Evolutionary conservation across 1,140 invertebrate genomes (phyloP), one percentile per base, ranked within the genome.

Genomic region (Drosophila miranda): DNA sequence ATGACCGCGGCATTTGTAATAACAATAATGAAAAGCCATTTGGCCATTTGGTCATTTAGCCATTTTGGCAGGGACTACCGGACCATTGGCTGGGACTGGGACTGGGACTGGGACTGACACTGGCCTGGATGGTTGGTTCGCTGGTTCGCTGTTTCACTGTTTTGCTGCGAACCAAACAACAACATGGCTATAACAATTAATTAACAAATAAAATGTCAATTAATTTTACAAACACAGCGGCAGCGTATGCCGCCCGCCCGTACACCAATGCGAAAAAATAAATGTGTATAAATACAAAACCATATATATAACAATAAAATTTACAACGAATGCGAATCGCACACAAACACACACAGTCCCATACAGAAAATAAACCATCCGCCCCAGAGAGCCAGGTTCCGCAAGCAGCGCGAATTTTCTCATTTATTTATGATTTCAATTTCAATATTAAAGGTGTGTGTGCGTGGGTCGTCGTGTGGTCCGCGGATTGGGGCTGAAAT

Each of bases 201-300:
- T 87, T 87, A 87, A 87, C 82, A 87, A 87, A 87, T 87, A 87
- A 87, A 87, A 87, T 87, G 82, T 87, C 82, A 87, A 87, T 87
- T 87, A 87, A 87, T 87, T 87, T 87, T 82, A 87, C 82, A 87
- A 87, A 88, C 82, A 81, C 58, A 75, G 81, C 69, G 56, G 62
- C 67, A 60, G 62, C 26, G 42, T 49, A 45, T 16, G 9, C 9
- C 30, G 30, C 3, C 30, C 30, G 30, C 2, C 30, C 30, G 46
- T 61, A 38, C 43, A 41, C 21, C 44, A 21, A n/a, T 19, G 26
- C 46, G 71, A 63, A 49, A 56, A 61, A 8, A 68, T 28, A 60
- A 38, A 50, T 30, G 53, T 42, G 28, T 58, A 58, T 52, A 52
- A 63, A 53, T 53, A 68, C 50, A 38, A 38, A 5, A 5, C 34